Conservation (phyloP, 2,113 vertebrate genomes). For the Paracanthobrama guichenoti region DNA sequence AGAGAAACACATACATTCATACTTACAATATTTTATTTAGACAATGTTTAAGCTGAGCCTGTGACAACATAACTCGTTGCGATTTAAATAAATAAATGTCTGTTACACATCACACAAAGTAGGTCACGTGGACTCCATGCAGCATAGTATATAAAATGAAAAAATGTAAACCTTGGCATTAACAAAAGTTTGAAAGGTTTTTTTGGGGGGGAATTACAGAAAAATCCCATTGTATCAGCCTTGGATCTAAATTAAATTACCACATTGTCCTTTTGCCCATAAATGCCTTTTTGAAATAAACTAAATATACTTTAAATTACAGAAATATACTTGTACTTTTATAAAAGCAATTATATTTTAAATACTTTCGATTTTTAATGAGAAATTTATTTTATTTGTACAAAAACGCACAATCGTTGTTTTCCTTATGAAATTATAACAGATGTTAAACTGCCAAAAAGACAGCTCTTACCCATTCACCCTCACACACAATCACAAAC, state of each 20-base stretch:
- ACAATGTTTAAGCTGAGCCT: background rate
- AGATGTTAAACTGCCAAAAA: conserved; percentile 21
- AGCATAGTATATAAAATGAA: background rate
- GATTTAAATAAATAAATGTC: conserved; percentile 23
- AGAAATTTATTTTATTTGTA: conserved; percentile 37
- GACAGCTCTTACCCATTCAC: conserved; percentile 37
- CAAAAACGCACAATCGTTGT: conserved; percentile 15
- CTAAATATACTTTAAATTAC: conserved; percentile 43
- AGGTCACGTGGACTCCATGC: conserved; percentile 3
- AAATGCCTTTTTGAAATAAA: conserved; percentile 41
- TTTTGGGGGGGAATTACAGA: background rate
- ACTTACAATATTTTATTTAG: conserved; percentile 25
- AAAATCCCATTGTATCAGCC: background rate
- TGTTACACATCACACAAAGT: conserved; percentile 5
- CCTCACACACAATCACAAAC: conserved; percentile 69
- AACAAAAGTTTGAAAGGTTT: background rate
- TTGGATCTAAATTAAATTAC: background rate
- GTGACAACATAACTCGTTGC: conserved; percentile 7
- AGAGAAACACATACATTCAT: conserved; percentile 5
- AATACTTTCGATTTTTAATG: background rate
- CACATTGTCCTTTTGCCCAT: background rate
- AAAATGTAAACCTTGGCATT: background rate
- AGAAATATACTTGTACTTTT: conserved; percentile 44
- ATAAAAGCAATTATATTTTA: conserved; percentile 34
- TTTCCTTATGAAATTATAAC: conserved; percentile 12